Conservation (phyloP, 2,113 vertebrate genomes). For the Lontra canadensis region DNA sequence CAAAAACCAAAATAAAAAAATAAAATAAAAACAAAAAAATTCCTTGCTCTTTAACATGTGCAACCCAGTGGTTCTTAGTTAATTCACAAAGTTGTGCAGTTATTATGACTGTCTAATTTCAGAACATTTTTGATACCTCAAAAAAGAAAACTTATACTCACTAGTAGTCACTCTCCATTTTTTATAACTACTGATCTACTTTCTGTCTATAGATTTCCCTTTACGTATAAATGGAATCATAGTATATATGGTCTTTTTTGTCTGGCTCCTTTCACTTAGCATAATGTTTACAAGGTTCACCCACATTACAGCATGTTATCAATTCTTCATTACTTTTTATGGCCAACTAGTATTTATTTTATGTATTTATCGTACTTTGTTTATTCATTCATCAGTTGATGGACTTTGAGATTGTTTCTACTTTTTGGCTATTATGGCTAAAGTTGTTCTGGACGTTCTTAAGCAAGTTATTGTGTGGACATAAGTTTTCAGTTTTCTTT, state of each 20-base stretch:
- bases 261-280: constrained; percentile 10
- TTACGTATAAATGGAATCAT: neutral
- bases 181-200: neutral
- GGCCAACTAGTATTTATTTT: neutral
- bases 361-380: neutral
- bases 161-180: neutral
- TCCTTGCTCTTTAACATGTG: neutral
- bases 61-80: neutral
- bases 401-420: neutral
- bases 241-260: neutral
- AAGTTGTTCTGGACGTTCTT: neutral
- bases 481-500: constrained; percentile 24
- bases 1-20: no score
- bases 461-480: neutral
- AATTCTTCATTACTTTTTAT: neutral
- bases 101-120: neutral
- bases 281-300: neutral
- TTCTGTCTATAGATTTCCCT: neutral
- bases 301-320: neutral
- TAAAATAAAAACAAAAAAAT: no score
- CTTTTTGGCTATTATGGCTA: neutral
- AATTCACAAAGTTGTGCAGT: neutral
- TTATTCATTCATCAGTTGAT: neutral
- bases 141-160: neutral
- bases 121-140: neutral